A percentile compares a stretch with the other conserved stretches of the same genome.
phyloP scores from a whole-genome alignment of 2,113 vertebrate species.

The Mus spicilegus region DNA sequence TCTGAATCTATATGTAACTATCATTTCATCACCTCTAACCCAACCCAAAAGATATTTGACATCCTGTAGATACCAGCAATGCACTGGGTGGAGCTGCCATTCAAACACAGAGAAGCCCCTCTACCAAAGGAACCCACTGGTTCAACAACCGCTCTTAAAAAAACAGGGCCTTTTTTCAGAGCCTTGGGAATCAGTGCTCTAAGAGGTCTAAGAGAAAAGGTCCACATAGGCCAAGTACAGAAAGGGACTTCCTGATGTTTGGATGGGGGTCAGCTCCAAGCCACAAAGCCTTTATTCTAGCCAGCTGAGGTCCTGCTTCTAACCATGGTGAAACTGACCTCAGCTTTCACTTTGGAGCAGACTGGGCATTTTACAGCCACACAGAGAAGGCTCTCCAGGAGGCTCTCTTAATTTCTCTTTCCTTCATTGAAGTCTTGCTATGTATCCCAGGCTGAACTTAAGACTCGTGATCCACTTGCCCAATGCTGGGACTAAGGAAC shows the following conservation, averaged over 20 bases:
- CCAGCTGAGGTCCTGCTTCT: not conserved
- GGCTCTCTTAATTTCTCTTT: not conserved
- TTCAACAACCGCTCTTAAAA: not conserved
- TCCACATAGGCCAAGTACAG: not conserved
- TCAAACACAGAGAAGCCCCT: not conserved
- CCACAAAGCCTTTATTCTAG: not conserved
- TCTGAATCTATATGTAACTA: not conserved
- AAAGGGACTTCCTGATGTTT: not conserved
- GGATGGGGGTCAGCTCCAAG: not conserved
- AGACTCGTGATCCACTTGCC: not conserved
- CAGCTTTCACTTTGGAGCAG: not conserved
- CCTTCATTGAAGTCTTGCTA: not conserved
- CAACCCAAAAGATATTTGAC: not conserved
- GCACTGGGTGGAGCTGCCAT: not conserved
- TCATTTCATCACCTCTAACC: slow-evolving; percentile 48
- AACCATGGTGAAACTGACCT: not conserved
- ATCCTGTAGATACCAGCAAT: not conserved
- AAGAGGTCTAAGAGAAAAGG: not conserved
- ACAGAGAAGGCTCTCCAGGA: not conserved
- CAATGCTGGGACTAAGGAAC: not conserved
- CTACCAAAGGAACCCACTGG: not conserved
- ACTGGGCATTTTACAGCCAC: slow-evolving; percentile 3
- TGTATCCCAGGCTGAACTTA: not conserved
- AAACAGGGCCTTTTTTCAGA: not conserved
- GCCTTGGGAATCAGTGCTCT: not conserved